These are phyloP conservation scores for Maniola jurtina DNA, from an alignment of 1,140 invertebrate genomes.

Conservation along the genomic window DNA sequence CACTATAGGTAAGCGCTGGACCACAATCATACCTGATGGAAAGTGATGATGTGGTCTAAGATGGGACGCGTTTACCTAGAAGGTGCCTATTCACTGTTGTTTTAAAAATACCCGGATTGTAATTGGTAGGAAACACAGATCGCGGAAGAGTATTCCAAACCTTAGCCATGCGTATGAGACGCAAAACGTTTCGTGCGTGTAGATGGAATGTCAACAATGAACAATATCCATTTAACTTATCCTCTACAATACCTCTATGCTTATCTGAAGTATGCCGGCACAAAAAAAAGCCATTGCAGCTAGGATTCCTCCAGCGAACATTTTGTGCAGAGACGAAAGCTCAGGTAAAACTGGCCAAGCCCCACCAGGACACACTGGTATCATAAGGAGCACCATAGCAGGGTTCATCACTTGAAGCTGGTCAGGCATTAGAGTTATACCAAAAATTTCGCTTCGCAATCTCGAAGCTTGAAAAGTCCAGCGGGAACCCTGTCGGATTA, in stretches of 20 bases:
- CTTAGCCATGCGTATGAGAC: too few relatives aligned
- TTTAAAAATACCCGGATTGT: too few relatives aligned
- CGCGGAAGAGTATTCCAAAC: too few relatives aligned
- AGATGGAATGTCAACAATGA: too few relatives aligned
- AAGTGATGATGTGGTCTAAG: too few relatives aligned
- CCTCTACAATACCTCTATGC: conserved; percentile 51
- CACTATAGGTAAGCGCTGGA: too few relatives aligned
- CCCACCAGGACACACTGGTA: conserved; percentile 83
- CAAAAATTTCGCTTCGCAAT: conserved; percentile 81
- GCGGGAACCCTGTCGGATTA: conserved; percentile 80
- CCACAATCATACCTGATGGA: too few relatives aligned
- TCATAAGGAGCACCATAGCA: conserved; percentile 83
- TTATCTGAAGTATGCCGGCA: conserved; percentile 65
- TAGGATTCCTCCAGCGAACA: conserved; percentile 89
- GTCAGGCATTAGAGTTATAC: conserved; percentile 81
- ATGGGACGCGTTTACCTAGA: too few relatives aligned
- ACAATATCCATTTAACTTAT: background rate
- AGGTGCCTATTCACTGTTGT: too few relatives aligned
- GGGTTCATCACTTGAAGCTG: conserved; percentile 87
- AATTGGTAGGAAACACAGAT: too few relatives aligned
- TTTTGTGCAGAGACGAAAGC: conserved; percentile 85
- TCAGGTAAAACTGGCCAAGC: conserved; percentile 81
- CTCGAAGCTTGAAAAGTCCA: conserved; percentile 88
- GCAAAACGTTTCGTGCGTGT: too few relatives aligned
- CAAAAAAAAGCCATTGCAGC: conserved; percentile 87